phyloP scores from a whole-genome alignment of 2,888 invertebrate species.

The Argyresthia goedartella region DNA sequence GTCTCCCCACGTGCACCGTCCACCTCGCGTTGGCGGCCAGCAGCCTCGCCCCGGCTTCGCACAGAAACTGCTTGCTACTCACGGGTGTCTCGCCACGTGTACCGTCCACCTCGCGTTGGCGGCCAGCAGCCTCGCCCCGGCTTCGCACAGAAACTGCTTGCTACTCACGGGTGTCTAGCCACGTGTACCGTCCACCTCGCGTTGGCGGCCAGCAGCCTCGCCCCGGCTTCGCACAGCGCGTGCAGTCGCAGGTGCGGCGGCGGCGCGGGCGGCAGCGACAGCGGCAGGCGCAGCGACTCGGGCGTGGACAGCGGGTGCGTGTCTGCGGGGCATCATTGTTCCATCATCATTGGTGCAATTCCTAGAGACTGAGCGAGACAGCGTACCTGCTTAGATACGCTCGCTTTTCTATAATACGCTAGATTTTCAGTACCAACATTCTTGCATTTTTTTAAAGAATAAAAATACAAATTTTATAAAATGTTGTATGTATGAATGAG shows the following conservation, averaged over 20 bases:
- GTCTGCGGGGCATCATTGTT: slow-evolving; percentile 12
- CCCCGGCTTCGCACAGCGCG: slow-evolving; percentile 95
- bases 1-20: too few relatives aligned
- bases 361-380: too few relatives aligned
- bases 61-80: neutral
- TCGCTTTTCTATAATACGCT: too few relatives aligned
- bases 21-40: too few relatives aligned
- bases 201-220: slow-evolving; percentile 89
- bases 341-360: too few relatives aligned
- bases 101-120: neutral
- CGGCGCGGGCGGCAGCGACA: slow-evolving; percentile 76
- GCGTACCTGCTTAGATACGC: too few relatives aligned
- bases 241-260: slow-evolving; percentile 93
- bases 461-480: too few relatives aligned
- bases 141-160: neutral
- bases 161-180: neutral
- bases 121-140: neutral
- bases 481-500: too few relatives aligned
- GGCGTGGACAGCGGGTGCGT: slow-evolving; percentile 29
- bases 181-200: slow-evolving; percentile 21
- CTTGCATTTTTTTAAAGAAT: too few relatives aligned
- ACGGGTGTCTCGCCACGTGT: neutral
- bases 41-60: neutral
- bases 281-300: slow-evolving; percentile 29
- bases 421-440: too few relatives aligned